phyloP scores from a whole-genome alignment of 2,888 invertebrate genomes.

The Ophion ventricosus region DNA sequence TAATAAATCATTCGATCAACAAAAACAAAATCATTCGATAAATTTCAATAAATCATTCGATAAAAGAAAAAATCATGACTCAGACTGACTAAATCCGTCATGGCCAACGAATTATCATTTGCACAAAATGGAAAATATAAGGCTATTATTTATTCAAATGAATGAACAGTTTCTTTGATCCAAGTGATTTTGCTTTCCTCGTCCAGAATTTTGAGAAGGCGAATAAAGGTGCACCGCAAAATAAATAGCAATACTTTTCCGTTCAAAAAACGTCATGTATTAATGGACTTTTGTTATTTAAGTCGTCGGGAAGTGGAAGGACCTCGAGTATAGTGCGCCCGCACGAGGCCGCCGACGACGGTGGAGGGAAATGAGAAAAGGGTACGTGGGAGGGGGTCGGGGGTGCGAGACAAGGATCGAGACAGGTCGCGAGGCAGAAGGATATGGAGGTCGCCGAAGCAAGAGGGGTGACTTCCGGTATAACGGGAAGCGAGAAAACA shows the following conservation, averaged over 20 bases:
- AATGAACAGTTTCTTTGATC: neutral
- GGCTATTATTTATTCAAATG: too few species aligned
- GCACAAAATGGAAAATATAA: too few species aligned
- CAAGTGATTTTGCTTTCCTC: neutral
- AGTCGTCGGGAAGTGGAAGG: conserved; percentile 22
- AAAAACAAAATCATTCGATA: too few species aligned
- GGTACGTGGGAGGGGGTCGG: conserved; percentile 12
- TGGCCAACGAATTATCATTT: too few species aligned
- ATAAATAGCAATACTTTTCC: conserved; percentile 23
- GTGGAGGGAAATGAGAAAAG: conserved; percentile 46
- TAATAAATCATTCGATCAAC: too few species aligned
- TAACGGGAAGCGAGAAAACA: conserved; percentile 40
- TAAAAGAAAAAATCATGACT: too few species aligned
- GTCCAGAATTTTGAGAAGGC: neutral
- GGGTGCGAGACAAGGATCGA: conserved; percentile 5
- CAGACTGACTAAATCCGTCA: too few species aligned
- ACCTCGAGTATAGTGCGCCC: conserved; percentile 24
- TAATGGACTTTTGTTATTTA: conserved; percentile 30
- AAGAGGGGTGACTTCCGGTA: conserved; percentile 63
- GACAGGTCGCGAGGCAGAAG: neutral
- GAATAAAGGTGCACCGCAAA: too few species aligned
- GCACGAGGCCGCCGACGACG: conserved; percentile 19
- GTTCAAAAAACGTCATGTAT: conserved; percentile 20
- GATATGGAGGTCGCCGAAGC: conserved; percentile 36
- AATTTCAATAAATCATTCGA: too few species aligned